Evolutionary conservation across 2,113 vertebrate species (phyloP).

Genomic region (Trichechus manatus): DNA sequence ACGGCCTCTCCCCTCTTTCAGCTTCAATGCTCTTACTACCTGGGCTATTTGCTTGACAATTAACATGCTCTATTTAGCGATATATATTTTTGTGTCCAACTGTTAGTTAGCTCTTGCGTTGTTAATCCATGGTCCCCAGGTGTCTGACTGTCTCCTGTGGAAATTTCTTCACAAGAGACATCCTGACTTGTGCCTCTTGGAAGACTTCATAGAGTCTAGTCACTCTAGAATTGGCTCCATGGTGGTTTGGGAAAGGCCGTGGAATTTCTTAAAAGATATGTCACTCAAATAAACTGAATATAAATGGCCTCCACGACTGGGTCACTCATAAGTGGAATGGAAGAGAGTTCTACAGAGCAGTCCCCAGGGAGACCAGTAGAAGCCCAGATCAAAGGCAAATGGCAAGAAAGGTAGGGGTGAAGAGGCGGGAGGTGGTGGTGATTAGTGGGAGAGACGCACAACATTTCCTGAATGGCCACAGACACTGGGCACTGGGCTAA

Average conservation of each 20-base stretch:
- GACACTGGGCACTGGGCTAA: background rate
- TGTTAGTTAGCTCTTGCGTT: background rate
- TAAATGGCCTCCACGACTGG: background rate
- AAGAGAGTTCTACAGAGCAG: background rate
- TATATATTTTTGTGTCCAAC: no score
- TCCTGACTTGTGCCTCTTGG: background rate
- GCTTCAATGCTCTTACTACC: background rate
- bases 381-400: background rate
- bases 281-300: background rate
- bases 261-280: background rate
- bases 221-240: background rate
- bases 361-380: background rate
- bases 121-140: background rate
- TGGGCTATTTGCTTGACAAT: background rate
- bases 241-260: background rate
- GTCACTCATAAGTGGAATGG: background rate
- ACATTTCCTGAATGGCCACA: background rate
- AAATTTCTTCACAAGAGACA: slow-evolving; percentile 27
- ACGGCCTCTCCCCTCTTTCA: background rate
- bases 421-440: background rate
- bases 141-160: background rate
- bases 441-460: no score
- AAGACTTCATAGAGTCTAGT: background rate
- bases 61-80: background rate
- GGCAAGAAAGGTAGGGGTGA: background rate